Percentiles rank a stretch among this genome's conserved stretches.
phyloP scores from a whole-genome alignment of 2,888 invertebrate species.

The Cephus spinipes region DNA sequence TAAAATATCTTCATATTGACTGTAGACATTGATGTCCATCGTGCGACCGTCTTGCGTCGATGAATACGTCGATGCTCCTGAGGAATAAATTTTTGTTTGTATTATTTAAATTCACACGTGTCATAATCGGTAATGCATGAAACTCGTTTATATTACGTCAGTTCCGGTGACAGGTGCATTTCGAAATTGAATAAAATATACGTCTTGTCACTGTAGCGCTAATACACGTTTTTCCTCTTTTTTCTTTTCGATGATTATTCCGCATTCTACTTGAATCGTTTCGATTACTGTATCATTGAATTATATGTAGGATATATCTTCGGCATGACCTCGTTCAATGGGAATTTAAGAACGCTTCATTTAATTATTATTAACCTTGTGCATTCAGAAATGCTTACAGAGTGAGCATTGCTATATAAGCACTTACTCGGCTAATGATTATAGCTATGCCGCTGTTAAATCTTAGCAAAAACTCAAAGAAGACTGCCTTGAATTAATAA shows the following conservation, averaged over 20 bases:
- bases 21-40: not conserved
- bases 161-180: not conserved
- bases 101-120: not conserved
- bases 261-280: not conserved
- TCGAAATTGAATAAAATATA: not conserved
- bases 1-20: not conserved
- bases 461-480: constrained; percentile 46
- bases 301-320: not conserved
- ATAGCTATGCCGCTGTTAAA: constrained; percentile 33
- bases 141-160: not conserved
- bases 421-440: constrained; percentile 38
- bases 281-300: not conserved
- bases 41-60: not conserved
- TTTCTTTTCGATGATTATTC: not conserved
- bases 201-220: not conserved
- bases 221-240: not conserved
- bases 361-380: constrained; percentile 30
- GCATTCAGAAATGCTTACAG: constrained; percentile 24
- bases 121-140: not conserved
- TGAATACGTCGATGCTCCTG: not conserved
- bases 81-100: not conserved
- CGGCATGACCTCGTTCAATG: not conserved
- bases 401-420: constrained; percentile 14
- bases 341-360: not conserved
- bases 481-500: constrained; percentile 55